Conservation (phyloP, 2,797 vertebrate species). For the Crocidura indochinensis region DNA sequence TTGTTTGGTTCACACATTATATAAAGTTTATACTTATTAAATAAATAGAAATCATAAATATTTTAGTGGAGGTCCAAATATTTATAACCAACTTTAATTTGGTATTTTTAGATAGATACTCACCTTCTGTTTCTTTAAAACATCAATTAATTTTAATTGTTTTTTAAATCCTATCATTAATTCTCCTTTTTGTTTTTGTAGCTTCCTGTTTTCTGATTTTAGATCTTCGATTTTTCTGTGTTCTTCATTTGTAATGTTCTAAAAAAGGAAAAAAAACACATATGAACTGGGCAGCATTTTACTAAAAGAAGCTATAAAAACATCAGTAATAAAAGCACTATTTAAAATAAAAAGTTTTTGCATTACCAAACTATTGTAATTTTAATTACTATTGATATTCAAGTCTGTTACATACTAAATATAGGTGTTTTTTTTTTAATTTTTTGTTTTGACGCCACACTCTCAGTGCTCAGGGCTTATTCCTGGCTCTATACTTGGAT, state of each 20-base stretch:
- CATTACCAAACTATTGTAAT: not conserved
- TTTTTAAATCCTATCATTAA: slow-evolving; percentile 96
- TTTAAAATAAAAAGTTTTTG: not conserved
- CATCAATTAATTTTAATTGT: slow-evolving; percentile 96
- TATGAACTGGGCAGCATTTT: slow-evolving; percentile 3
- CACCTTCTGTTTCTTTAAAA: slow-evolving; percentile 98
- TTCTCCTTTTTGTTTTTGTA: slow-evolving; percentile 97
- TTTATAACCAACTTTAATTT: not conserved
- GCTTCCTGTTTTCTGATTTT: slow-evolving; percentile 95
- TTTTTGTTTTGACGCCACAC: too few relatives aligned
- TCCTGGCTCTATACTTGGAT: too few relatives aligned
- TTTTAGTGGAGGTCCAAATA: not conserved
- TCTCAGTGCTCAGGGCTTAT: too few relatives aligned
- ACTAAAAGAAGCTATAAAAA: slow-evolving; percentile 28
- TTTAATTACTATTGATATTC: slow-evolving; percentile 49
- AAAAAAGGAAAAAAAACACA: slow-evolving; percentile 57
- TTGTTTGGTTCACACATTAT: not conserved
- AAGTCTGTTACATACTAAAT: not conserved
- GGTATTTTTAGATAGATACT: slow-evolving; percentile 68
- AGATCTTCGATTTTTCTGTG: slow-evolving; percentile 94
- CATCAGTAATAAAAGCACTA: too few relatives aligned
- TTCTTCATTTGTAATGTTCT: slow-evolving; percentile 94
- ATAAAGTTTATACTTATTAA: not conserved
- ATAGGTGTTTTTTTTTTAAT: not conserved
- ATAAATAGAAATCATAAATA: slow-evolving; percentile 50